These are phyloP conservation scores for Pachyseris speciosa DNA, from an alignment of 64 coral and sea anemone species.

Conservation along the genomic window DNA sequence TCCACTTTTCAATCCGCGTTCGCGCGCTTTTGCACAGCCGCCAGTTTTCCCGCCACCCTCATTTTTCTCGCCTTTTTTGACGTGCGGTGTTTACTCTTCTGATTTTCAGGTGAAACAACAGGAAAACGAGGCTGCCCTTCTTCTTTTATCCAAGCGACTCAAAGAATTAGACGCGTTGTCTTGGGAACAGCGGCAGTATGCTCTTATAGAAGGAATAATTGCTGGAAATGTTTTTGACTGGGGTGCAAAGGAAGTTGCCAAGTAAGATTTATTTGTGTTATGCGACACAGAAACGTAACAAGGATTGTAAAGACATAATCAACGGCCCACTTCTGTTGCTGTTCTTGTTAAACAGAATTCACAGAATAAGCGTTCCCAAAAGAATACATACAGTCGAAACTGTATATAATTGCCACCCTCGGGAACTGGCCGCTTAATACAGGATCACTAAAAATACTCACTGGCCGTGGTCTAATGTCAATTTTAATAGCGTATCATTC, in stretches of 20 bases:
- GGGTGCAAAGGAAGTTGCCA: conserved; percentile 94
- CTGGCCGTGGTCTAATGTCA: no score
- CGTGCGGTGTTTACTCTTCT: not conserved
- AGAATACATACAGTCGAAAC: no score
- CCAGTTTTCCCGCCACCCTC: not conserved
- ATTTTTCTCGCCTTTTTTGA: not conserved
- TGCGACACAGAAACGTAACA: no score
- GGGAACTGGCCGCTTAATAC: no score
- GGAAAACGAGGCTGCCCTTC: conserved; percentile 93
- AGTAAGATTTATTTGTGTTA: conserved; percentile 50
- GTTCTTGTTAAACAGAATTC: no score
- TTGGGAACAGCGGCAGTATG: conserved; percentile 68
- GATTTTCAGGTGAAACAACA: conserved; percentile 85
- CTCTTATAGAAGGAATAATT: conserved; percentile 83
- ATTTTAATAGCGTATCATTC: no score
- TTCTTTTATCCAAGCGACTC: conserved; percentile 71
- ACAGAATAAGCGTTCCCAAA: no score
- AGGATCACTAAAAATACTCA: no score
- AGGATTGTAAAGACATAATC: no score
- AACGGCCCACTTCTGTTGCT: no score
- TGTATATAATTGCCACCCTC: no score
- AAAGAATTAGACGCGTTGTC: conserved; percentile 60
- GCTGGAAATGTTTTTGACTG: conserved; percentile 99
- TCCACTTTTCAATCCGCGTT: not conserved
- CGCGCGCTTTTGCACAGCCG: not conserved